Base-by-base conservation (phyloP, 1,140 invertebrate genomes). In the Cyrtorhinus lividipennis region DNA sequence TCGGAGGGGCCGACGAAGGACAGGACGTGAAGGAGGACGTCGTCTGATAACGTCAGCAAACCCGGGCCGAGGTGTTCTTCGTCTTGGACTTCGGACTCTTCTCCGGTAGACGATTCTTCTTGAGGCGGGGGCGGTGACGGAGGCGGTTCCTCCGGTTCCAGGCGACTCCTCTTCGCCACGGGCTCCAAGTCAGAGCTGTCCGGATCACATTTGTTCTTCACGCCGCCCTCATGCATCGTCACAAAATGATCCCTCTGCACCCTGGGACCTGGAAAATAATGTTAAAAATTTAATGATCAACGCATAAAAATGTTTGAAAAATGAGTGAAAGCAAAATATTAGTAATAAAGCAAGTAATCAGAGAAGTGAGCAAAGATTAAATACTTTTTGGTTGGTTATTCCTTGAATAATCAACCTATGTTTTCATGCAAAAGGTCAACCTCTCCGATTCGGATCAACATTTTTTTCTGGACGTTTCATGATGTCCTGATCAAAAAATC, bases 1-100 rank as follows among this genome's bases (percentile, higher is more conserved):
- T 79, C 76, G 60, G 73, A 71, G 1, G 76, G 73, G 66, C 72
- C 67, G 30, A 79, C 67, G 70, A 74, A 73, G 64, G 77, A 76
- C 56, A 79, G 73, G 65, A 80, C 79, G 66, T 79, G 73, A 62
- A 77, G 70, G 15, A 80, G 69, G 30, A 79, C 68, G 69, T 80
- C 78, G 67, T 80, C 76, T 5, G 77, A 77, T 57, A 79, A 73
- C 60, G 71, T 67, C 12, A 75, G 64, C 18, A 75, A 65, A 30
- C 68, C 58, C 10, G 46, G 48, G 15, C 30, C 5, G 30, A 38
- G 15, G 30, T 15, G 30, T 38, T 38, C 30, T 38, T 15, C 15
- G 5, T 38, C 5, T 38, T 15, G n/a, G n/a, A n/a, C n/a, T n/a
- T n/a, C n/a, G n/a, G n/a, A n/a, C n/a, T 44, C 38, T 44, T 44